These are phyloP conservation scores for Autographa gamma DNA, from an alignment of 2,888 invertebrate species.

Conservation along the genomic window DNA sequence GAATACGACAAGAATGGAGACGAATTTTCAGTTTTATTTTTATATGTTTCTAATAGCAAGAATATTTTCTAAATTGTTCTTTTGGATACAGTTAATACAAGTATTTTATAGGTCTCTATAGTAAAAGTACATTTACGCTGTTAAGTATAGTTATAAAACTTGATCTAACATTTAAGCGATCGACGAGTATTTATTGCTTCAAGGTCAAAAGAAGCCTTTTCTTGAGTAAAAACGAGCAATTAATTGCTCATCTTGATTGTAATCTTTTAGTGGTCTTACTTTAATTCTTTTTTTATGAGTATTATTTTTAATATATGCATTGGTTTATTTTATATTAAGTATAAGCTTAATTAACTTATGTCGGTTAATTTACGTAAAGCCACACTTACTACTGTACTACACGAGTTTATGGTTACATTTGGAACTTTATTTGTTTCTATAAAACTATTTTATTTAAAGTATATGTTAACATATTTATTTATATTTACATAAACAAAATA, in stretches of 20 bases:
- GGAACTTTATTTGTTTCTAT: constrained; percentile 11
- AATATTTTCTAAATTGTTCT: constrained; percentile 28
- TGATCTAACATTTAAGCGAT: constrained; percentile 26
- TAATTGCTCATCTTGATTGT: constrained; percentile 10
- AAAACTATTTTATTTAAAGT: constrained; percentile 1
- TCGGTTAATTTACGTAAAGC: not conserved
- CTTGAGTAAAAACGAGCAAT: constrained; percentile 9
- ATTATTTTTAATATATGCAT: constrained; percentile 21
- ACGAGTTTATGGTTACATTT: constrained; percentile 12
- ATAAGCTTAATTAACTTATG: constrained; percentile 3
- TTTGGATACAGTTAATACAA: constrained; percentile 29
- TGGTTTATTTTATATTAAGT: not conserved
- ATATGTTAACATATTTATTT: not conserved
- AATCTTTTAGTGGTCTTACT: not conserved
- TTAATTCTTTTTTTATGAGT: constrained; percentile 11
- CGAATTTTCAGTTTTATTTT: constrained; percentile 13
- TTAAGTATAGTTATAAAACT: constrained; percentile 27
- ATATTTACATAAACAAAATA: not conserved
- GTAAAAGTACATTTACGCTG: constrained; percentile 31
- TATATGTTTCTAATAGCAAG: constrained; percentile 24
- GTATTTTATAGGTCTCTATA: constrained; percentile 35
- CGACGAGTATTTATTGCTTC: constrained; percentile 10
- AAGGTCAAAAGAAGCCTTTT: constrained; percentile 15
- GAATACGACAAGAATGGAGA: constrained; percentile 12
- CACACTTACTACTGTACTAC: not conserved